Evolutionary conservation across 1,140 invertebrate species (phyloP).

Genomic region (Heliothis virescens): DNA sequence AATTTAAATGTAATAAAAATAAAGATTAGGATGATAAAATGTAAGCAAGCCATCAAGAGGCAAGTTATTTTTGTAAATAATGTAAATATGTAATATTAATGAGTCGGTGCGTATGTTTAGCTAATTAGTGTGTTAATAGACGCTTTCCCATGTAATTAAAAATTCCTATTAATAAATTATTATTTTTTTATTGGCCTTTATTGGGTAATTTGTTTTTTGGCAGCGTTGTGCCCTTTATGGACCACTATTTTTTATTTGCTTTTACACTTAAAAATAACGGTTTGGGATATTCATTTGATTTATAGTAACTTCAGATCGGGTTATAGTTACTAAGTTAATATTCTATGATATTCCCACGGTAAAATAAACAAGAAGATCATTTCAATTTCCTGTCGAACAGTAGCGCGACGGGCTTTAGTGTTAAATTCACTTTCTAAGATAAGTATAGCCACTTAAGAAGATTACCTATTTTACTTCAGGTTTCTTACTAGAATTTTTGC

Average conservation of each 20-base stretch:
- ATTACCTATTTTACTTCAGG: too few relatives aligned
- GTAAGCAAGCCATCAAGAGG: conserved; percentile 8
- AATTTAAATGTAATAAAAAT: conserved; percentile 40
- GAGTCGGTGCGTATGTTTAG: conserved; percentile 11
- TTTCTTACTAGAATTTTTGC: too few relatives aligned
- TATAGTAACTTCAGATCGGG: neutral
- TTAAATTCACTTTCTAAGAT: too few relatives aligned
- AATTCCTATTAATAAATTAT: conserved; percentile 21
- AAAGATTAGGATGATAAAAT: conserved; percentile 40
- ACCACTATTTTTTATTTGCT: conserved; percentile 11
- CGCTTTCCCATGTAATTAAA: conserved; percentile 1
- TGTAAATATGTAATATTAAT: conserved; percentile 37
- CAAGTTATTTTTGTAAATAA: conserved; percentile 28
- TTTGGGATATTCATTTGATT: neutral
- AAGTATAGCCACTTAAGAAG: too few relatives aligned
- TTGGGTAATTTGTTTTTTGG: conserved; percentile 11
- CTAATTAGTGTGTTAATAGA: conserved; percentile 37
- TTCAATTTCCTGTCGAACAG: too few relatives aligned
- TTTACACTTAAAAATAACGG: neutral
- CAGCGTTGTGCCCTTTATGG: neutral
- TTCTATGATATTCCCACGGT: neutral
- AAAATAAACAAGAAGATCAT: neutral
- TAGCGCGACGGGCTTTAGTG: too few relatives aligned
- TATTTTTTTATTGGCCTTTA: conserved; percentile 12
- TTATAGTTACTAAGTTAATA: neutral